Base-by-base conservation (phyloP, 2,888 invertebrate genomes). In the Tillus elongatus region DNA sequence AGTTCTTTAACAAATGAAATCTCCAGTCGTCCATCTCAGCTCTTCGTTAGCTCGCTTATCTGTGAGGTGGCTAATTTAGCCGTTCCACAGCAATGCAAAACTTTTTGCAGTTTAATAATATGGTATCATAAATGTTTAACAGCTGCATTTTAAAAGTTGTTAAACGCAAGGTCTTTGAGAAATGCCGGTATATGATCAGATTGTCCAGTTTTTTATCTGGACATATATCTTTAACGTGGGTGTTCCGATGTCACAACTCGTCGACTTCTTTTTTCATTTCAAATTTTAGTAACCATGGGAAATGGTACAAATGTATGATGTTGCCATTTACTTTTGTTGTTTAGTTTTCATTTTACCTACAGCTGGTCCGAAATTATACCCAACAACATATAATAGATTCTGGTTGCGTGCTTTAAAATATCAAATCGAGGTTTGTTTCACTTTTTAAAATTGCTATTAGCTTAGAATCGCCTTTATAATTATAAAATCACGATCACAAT, bases 111-210 rank as follows among this genome's bases (percentile, higher is more conserved):
- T 19, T 19, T 19, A 19, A 19, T 19, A 19, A 19, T 19, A 19
- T 19, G 24, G 6, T 19, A n/a, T 19, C n/a, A 19, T 19, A n/a
- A n/a, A 19, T 19, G 24, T 19, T 19, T 19, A 19, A 19, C 24
- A 8, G 24, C 24, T 19, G n/a, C n/a, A n/a, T n/a, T n/a, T n/a
- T n/a, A n/a, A n/a, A n/a, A n/a, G n/a, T n/a, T n/a, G n/a, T n/a
- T n/a, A n/a, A 19, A n/a, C 24, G 24, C n/a, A 19, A 19, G 24
- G 24, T 19, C 24, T 19, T 19, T 19, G 24, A 19, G n/a, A 19
- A 19, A n/a, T 19, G 24, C 24, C 24, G 24, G 24, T 19, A 19
- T 19, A n/a, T 19, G 24, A 19, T 19, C 24, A 19, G 24, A 6
- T n/a, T n/a, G n/a, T n/a, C n/a, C n/a, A n/a, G n/a, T n/a, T n/a